Base-by-base conservation (phyloP, 2,113 vertebrate species). In the Periophthalmus modestus region DNA sequence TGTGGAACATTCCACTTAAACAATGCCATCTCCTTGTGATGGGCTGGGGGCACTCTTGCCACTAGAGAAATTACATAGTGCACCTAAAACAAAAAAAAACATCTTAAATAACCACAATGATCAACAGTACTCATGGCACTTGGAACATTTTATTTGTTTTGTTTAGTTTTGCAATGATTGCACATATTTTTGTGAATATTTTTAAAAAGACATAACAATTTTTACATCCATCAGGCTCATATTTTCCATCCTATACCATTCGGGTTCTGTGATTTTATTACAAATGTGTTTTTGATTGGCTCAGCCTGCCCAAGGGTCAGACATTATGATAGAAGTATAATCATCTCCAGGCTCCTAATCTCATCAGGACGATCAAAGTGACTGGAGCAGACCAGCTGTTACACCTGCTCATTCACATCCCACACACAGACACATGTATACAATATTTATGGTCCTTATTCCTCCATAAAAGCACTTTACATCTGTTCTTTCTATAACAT, bases 371-470 rank as follows among this genome's bases (percentile, higher is more conserved):
- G 28, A 59, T 28, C 23, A 28, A 59, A 59, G 24, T 23, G 13
- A 59, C 19, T 12, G 12, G 19, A 14, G 36, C 36, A 46, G 19
- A 39, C 5, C n/a, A 67, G 39, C 43, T 23, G n/a, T 47, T 14
- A 18, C 43, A 24, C n/a, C 65, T 66, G 65, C 65, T 67, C 65
- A 67, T 67, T 47, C n/a, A 21, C 23, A 67, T 67, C 23, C n/a
- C 14, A 47, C 6, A 5, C 36, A 6, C 36, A 47, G 7, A 21
- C 43, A 21, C 36, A 47, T 24, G 65, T 67, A 67, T 67, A 67
- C 21, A 24, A 5, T 47, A 46, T 62, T 62, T 34, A 62, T 34
- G 28, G 2, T 18, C 43, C 39, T 67, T 48, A 65, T 65, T 39
- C 18, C 34, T 34, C 3, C 16, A 10, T 36, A 63, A 63, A 63